Conservation (phyloP, 2,888 invertebrate genomes). For the Stenodema calcarata region DNA sequence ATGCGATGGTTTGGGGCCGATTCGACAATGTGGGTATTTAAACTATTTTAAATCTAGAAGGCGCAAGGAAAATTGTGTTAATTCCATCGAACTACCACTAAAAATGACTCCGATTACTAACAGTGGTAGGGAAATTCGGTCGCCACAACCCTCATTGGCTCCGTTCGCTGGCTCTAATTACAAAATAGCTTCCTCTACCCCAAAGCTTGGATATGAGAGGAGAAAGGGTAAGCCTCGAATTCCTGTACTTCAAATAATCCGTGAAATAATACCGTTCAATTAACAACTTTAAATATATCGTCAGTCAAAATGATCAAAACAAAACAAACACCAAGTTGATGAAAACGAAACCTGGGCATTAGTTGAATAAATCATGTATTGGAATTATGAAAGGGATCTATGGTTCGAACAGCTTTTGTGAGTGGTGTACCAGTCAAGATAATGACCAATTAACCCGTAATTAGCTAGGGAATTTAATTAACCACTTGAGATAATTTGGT, state of each 20-base stretch:
- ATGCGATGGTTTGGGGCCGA: background rate
- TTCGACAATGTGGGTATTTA: too few species aligned
- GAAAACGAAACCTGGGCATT: too few species aligned
- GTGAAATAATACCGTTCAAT: background rate
- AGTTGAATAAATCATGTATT: too few species aligned
- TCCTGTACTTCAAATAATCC: background rate
- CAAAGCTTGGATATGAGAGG: background rate
- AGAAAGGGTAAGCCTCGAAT: background rate
- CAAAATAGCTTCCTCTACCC: background rate
- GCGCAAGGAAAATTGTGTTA: background rate
- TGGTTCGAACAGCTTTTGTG: too few species aligned
- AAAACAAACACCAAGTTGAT: too few species aligned
- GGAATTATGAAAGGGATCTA: too few species aligned
- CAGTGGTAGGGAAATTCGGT: background rate
- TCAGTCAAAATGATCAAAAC: too few species aligned
- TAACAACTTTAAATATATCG: background rate
- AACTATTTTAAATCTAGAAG: background rate
- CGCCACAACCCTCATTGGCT: background rate
- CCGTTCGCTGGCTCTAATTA: background rate
- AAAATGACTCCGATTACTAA: background rate
- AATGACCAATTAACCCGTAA: too few species aligned
- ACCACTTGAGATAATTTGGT: too few species aligned
- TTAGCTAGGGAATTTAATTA: too few species aligned
- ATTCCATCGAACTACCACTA: background rate
- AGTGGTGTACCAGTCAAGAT: too few species aligned